Conservation (phyloP, 2,113 vertebrate genomes). For the Zootoca vivipara region DNA sequence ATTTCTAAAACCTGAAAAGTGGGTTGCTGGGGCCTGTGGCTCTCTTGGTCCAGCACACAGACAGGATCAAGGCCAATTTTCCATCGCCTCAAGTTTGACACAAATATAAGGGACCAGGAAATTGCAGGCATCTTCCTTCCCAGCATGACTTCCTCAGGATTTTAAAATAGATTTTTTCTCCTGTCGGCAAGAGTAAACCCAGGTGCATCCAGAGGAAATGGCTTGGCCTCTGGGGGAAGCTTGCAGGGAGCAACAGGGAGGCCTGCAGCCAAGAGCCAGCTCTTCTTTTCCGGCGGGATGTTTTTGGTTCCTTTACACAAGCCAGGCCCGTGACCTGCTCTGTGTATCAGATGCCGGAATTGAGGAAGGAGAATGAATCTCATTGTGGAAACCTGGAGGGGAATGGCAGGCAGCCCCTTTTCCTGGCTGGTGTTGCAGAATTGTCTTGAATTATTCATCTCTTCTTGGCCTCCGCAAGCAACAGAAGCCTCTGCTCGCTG, state of each 20-base stretch:
- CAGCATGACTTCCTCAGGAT: neutral
- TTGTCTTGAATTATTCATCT: neutral
- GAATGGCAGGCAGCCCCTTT: neutral
- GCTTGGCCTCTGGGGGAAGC: neutral
- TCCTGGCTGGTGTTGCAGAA: neutral
- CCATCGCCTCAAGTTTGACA: neutral
- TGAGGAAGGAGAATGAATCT: neutral
- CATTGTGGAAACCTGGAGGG: neutral
- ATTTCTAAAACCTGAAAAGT: neutral
- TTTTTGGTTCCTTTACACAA: constrained; percentile 1
- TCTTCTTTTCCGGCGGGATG: constrained; percentile 10
- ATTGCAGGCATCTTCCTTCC: neutral
- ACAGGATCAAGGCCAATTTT: neutral
- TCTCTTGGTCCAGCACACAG: neutral
- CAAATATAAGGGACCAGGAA: neutral
- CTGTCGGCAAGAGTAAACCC: neutral
- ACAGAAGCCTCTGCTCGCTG: neutral
- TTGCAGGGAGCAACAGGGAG: neutral
- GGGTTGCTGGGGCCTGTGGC: neutral
- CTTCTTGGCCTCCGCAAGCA: neutral
- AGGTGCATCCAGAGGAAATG: neutral
- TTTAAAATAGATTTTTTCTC: neutral
- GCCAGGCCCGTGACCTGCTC: neutral
- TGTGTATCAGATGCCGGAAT: neutral
- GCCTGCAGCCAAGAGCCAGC: neutral